Evolutionary conservation across 2,888 invertebrate species (phyloP).

Genomic region (Neria commutata): DNA sequence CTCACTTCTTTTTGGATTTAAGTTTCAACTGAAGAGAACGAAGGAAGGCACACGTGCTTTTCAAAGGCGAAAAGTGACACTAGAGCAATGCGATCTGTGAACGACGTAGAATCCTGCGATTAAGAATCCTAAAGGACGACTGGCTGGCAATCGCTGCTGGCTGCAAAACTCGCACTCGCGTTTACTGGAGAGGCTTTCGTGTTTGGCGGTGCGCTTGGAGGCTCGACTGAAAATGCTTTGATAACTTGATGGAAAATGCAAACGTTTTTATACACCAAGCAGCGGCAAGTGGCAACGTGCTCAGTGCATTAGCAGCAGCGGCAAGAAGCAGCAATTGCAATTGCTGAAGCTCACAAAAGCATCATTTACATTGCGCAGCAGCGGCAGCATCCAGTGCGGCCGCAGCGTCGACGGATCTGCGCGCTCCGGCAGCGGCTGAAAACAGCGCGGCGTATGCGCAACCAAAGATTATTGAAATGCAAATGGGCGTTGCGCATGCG

Average conservation of each 20-base stretch:
- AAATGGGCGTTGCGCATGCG: constrained; percentile 58
- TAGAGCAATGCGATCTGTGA: too few species aligned
- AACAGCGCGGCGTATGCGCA: constrained; percentile 50
- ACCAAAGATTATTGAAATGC: constrained; percentile 50
- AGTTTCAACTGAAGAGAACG: too few species aligned
- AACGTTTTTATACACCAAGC: constrained; percentile 55
- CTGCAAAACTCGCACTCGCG: constrained; percentile 39
- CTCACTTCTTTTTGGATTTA: too few species aligned
- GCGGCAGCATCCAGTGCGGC: constrained; percentile 18
- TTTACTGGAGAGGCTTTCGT: constrained; percentile 38
- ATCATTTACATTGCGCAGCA: constrained; percentile 11
- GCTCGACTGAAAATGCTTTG: constrained; percentile 55
- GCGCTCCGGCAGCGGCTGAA: constrained; percentile 9
- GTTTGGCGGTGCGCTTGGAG: constrained; percentile 52
- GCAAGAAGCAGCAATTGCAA: constrained; percentile 12
- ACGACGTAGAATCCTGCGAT: too few species aligned
- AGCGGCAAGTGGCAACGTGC: constrained; percentile 21
- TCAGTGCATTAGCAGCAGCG: constrained; percentile 13
- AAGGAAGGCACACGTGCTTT: too few species aligned
- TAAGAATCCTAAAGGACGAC: too few species aligned
- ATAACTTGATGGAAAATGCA: constrained; percentile 36
- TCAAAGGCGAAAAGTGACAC: too few species aligned
- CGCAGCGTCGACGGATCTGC: constrained; percentile 37
- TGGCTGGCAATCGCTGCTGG: too few species aligned
- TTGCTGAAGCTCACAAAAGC: constrained; percentile 12